Conservation (phyloP, 1,140 invertebrate species). For the Aphelinus atriplicis region DNA sequence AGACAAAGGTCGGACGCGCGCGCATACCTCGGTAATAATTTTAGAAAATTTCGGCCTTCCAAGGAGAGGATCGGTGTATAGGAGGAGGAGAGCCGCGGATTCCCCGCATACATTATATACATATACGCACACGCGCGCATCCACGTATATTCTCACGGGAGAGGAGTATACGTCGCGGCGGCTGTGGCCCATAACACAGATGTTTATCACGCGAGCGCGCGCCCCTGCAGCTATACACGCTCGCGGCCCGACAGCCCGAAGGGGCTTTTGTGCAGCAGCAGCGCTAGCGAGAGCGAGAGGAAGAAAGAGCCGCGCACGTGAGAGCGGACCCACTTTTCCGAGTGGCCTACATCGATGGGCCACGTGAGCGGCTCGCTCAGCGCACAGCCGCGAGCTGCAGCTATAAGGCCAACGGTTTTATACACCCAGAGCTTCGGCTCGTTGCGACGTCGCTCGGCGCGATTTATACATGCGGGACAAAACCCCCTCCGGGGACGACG, state of each 20-base stretch:
- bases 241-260: background rate
- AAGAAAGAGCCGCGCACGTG: slow-evolving; percentile 12
- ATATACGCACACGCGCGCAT: too few relatives aligned
- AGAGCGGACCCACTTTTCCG: slow-evolving; percentile 38
- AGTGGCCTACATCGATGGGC: slow-evolving; percentile 35
- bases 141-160: too few relatives aligned
- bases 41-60: slow-evolving; percentile 20
- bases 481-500: background rate
- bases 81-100: too few relatives aligned
- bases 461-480: background rate
- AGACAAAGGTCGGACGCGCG: background rate
- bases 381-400: background rate
- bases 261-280: background rate
- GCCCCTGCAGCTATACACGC: background rate
- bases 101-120: too few relatives aligned
- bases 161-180: too few relatives aligned
- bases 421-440: too few relatives aligned
- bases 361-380: slow-evolving; percentile 10
- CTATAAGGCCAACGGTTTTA: too few relatives aligned
- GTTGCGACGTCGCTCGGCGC: too few relatives aligned
- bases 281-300: slow-evolving; percentile 19
- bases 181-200: background rate
- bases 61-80: too few relatives aligned
- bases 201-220: background rate
- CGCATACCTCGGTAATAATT: background rate